Evolutionary conservation across 1,140 invertebrate genomes (phyloP).

Genomic region (Drosophila repletoides): DNA sequence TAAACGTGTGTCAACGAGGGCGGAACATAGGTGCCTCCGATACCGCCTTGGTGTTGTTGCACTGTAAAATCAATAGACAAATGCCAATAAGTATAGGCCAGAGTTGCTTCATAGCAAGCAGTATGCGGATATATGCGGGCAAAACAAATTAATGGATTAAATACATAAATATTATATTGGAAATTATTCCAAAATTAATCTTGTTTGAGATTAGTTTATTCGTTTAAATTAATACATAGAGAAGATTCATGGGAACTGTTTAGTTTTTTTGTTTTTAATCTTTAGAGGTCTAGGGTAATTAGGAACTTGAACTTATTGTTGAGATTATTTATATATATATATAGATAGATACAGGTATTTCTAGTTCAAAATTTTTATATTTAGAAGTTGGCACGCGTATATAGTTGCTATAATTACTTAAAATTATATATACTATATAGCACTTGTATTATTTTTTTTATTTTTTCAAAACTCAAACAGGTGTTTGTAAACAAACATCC

Average conservation of each 20-base stretch:
- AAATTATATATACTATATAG: constrained; percentile 13
- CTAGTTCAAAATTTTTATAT: constrained; percentile 30
- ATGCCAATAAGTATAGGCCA: constrained; percentile 4
- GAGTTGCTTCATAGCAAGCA: neutral
- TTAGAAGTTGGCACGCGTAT: constrained; percentile 51
- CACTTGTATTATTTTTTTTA: constrained; percentile 25
- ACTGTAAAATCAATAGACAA: constrained; percentile 52
- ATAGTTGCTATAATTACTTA: constrained; percentile 26
- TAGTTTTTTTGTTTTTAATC: too few species aligned
- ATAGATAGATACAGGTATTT: neutral
- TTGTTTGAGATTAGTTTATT: too few species aligned
- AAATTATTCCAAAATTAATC: too few species aligned
- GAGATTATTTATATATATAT: too few species aligned
- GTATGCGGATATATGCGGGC: too few species aligned
- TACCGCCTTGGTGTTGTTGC: constrained; percentile 73
- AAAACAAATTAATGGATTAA: too few species aligned
- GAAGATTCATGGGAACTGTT: too few species aligned
- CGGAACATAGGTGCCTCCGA: constrained; percentile 69
- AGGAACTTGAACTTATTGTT: constrained; percentile 25
- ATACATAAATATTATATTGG: too few species aligned
- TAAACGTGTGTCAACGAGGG: constrained; percentile 78
- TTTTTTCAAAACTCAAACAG: constrained; percentile 12
- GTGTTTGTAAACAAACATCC: constrained; percentile 49
- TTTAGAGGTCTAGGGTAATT: too few species aligned
- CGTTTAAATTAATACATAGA: too few species aligned